Conservation (phyloP, 2,797 vertebrate species). For the Danio choprae region DNA sequence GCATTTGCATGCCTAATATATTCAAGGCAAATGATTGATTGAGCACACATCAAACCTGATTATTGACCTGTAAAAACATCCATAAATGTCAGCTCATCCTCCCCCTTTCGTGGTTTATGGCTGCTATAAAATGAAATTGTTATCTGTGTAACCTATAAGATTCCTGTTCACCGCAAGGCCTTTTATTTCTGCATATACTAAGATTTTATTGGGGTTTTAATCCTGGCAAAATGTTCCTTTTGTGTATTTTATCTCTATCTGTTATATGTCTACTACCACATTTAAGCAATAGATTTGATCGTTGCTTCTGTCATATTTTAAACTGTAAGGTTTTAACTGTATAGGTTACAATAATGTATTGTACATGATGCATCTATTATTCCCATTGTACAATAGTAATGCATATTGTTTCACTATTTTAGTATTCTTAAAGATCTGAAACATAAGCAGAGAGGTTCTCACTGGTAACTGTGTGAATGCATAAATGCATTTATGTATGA, state of each 20-base stretch:
- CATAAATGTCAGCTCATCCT: conserved; percentile 18
- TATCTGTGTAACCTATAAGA: conserved; percentile 8
- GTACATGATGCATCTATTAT: background rate
- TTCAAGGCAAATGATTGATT: conserved; percentile 20
- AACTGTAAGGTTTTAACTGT: too few species aligned
- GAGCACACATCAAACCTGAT: conserved; percentile 7
- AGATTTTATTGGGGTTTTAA: background rate
- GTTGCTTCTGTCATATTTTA: background rate
- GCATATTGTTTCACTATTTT: background rate
- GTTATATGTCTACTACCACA: background rate
- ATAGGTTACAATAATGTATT: background rate
- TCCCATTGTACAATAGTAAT: background rate
- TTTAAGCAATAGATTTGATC: background rate
- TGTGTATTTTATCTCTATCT: background rate
- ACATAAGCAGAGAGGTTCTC: background rate
- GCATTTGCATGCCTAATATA: conserved; percentile 24
- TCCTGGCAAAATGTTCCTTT: background rate
- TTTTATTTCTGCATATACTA: background rate
- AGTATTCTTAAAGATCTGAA: background rate
- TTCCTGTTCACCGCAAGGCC: background rate
- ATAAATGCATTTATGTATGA: background rate
- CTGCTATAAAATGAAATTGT: background rate
- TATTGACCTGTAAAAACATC: conserved; percentile 19
- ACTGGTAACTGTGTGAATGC: background rate
- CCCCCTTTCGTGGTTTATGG: conserved; percentile 6